Evolutionary conservation across 2,797 vertebrate genomes (phyloP).

Genomic region (Pelodytes ibericus): DNA sequence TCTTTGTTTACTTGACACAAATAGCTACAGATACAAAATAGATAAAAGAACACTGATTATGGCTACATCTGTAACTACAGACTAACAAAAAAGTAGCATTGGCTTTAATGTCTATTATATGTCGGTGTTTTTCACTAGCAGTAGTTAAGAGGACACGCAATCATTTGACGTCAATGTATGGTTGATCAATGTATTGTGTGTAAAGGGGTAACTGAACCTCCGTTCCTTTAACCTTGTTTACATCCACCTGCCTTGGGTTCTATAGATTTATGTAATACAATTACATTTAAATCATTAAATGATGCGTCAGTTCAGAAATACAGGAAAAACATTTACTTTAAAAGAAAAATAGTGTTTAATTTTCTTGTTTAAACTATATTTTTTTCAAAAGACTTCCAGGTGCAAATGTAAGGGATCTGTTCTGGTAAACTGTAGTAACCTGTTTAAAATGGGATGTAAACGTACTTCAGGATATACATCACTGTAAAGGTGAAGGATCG

Average conservation of each 20-base stretch:
- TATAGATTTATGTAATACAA: not conserved
- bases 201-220: not conserved
- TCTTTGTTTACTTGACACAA: too few species aligned
- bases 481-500: not conserved
- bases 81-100: too few species aligned
- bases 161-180: too few species aligned
- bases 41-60: too few species aligned
- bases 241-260: not conserved
- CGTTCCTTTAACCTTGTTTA: too few species aligned
- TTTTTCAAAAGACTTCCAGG: constrained; percentile 10
- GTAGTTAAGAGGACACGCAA: too few species aligned
- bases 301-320: constrained; percentile 17
- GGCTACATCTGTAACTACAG: too few species aligned
- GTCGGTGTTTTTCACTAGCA: too few species aligned
- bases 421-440: constrained; percentile 1
- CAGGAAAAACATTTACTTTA: not conserved
- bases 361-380: constrained; percentile 24
- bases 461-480: constrained; percentile 9
- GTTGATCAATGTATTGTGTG: not conserved
- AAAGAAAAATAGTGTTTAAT: constrained; percentile 37
- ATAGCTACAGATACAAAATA: too few species aligned
- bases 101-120: too few species aligned
- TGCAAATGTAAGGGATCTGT: constrained; percentile 32
- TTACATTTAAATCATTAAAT: constrained; percentile 22
- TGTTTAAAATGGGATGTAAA: constrained; percentile 9